These are phyloP conservation scores for Tyria jacobaeae DNA, from an alignment of 2,888 invertebrate species.

Conservation along the genomic window DNA sequence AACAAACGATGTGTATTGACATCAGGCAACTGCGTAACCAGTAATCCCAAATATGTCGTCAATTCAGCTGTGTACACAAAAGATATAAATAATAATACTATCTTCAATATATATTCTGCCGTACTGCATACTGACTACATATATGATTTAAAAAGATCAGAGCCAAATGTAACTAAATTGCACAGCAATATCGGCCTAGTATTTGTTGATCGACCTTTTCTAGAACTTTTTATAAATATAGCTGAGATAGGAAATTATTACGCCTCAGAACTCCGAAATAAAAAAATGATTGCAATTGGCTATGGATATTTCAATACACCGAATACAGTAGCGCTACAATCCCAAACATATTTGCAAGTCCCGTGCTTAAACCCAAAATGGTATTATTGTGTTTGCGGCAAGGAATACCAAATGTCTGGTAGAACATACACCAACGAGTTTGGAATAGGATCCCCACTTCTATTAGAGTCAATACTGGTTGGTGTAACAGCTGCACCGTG, in stretches of 20 bases:
- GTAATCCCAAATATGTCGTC: constrained; percentile 56
- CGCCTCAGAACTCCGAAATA: constrained; percentile 61
- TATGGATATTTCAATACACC: constrained; percentile 55
- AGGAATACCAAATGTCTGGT: constrained; percentile 49
- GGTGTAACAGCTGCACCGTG: constrained; percentile 64
- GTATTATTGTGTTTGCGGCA: constrained; percentile 74
- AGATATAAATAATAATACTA: constrained; percentile 42
- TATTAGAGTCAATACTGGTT: constrained; percentile 58
- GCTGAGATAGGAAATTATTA: constrained; percentile 61
- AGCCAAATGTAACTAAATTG: constrained; percentile 58
- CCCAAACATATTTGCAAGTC: constrained; percentile 61
- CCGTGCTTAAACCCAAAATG: constrained; percentile 71
- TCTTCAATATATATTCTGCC: constrained; percentile 57
- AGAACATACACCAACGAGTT: constrained; percentile 58
- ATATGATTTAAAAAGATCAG: constrained; percentile 50
- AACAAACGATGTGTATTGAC: constrained; percentile 63
- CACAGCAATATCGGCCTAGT: constrained; percentile 72
- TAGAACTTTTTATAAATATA: constrained; percentile 54
- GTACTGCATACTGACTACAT: constrained; percentile 61
- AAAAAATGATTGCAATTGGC: constrained; percentile 60
- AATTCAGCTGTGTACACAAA: constrained; percentile 59
- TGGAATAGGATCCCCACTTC: constrained; percentile 70
- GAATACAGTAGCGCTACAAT: constrained; percentile 56
- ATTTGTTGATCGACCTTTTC: constrained; percentile 52
- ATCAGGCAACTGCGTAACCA: constrained; percentile 64